Evolutionary conservation across 2,113 vertebrate genomes (phyloP).

Genomic region (Callipepla californica): DNA sequence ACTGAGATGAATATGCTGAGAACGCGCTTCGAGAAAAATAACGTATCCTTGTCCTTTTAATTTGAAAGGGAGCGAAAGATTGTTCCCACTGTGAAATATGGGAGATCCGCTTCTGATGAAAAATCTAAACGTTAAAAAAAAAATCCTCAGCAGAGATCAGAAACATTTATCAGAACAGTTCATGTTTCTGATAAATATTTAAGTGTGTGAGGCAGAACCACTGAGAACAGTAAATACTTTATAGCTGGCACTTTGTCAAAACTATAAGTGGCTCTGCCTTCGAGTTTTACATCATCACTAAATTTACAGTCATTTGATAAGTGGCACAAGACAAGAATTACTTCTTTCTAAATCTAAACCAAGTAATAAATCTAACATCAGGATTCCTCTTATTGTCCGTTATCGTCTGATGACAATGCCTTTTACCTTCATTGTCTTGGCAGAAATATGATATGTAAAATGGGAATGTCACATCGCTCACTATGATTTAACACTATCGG

Average conservation of each 20-base stretch:
- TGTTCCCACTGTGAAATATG: slow-evolving; percentile 56
- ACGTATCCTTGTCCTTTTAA: slow-evolving; percentile 1
- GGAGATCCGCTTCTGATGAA: slow-evolving; percentile 41
- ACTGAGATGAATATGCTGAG: slow-evolving; percentile 5
- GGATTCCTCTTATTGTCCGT: slow-evolving; percentile 91
- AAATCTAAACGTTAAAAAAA: slow-evolving; percentile 71
- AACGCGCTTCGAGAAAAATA: neutral
- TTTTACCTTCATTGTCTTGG: slow-evolving; percentile 95
- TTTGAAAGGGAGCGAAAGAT: slow-evolving; percentile 25
- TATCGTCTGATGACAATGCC: slow-evolving; percentile 93
- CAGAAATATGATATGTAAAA: slow-evolving; percentile 98
- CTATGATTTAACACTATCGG: slow-evolving; percentile 93
- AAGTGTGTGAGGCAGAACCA: slow-evolving; percentile 81
- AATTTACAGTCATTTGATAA: slow-evolving; percentile 95
- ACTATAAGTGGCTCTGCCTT: slow-evolving; percentile 90
- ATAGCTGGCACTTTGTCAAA: slow-evolving; percentile 92
- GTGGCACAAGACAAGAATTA: slow-evolving; percentile 93
- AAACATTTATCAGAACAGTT: slow-evolving; percentile 83
- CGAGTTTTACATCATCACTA: slow-evolving; percentile 86
- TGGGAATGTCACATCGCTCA: slow-evolving; percentile 97
- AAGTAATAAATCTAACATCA: slow-evolving; percentile 92
- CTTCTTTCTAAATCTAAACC: slow-evolving; percentile 93
- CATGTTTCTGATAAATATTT: slow-evolving; percentile 89
- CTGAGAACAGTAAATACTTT: slow-evolving; percentile 92
- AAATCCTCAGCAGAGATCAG: slow-evolving; percentile 72